These are phyloP conservation scores for Agelas oroides DNA, from an alignment of 37 sponge, comb jelly and placozoan genomes.

Conservation along the genomic window DNA sequence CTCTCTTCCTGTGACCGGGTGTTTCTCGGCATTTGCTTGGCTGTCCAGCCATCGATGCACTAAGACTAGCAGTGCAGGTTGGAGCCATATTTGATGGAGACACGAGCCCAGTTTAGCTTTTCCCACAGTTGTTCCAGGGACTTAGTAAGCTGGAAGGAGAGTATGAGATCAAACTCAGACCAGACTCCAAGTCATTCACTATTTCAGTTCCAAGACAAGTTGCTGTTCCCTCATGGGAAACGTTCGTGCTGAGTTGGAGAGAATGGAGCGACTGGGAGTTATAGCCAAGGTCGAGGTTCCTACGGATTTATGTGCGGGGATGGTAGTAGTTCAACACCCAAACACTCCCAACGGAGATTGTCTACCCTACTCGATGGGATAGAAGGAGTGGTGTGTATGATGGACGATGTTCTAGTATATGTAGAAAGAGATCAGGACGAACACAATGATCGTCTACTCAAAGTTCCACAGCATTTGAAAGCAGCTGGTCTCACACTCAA, in stretches of 20 bases:
- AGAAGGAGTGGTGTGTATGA: slow-evolving; percentile 35
- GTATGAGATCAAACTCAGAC: slow-evolving; percentile 13
- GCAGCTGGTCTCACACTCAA: slow-evolving; percentile 38
- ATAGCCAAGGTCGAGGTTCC: slow-evolving; percentile 14
- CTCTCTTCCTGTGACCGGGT: neutral
- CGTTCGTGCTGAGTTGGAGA: slow-evolving; percentile 12
- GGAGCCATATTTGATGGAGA: neutral
- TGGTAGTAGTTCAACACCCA: slow-evolving; percentile 35
- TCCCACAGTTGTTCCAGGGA: slow-evolving; percentile 31
- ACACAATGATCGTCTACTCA: slow-evolving; percentile 41
- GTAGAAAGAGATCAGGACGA: slow-evolving; percentile 33
- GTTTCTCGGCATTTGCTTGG: slow-evolving; percentile 17
- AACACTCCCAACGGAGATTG: slow-evolving; percentile 42
- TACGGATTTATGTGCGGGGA: slow-evolving; percentile 22
- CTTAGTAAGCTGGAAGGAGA: slow-evolving; percentile 4
- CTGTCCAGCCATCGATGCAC: slow-evolving; percentile 26
- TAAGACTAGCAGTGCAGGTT: slow-evolving; percentile 2
- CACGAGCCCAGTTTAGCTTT: neutral
- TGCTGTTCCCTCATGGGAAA: neutral
- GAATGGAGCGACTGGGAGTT: slow-evolving; percentile 35
- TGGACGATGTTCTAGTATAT: slow-evolving; percentile 48
- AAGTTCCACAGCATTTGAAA: slow-evolving; percentile 28
- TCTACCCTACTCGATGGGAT: slow-evolving; percentile 9
- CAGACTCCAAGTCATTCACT: slow-evolving; percentile 13
- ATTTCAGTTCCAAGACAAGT: slow-evolving; percentile 30